Base-by-base conservation (phyloP, 2,113 vertebrate genomes). In the Sebastes fasciatus region DNA sequence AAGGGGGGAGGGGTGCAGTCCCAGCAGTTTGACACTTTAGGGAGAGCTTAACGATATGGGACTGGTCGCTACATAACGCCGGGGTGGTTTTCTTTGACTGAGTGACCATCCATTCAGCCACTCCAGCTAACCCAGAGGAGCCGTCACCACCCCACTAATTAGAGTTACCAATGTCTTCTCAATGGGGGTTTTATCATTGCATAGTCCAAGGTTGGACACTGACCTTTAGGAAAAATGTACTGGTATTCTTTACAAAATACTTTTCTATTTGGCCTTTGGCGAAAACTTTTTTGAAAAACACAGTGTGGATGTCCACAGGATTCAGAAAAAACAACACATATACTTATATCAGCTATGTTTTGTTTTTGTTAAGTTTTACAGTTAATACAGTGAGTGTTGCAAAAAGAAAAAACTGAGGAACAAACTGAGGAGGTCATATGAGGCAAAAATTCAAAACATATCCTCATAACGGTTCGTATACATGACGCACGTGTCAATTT, bases 31-130 rank as follows among this genome's bases (percentile, higher is more conserved):
- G 91, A 93, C 87, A 93, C 90, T 92, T 93, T 92, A 63, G 88
- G 87, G 89, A 90, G 84, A 90, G 96, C 95, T 95, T 96, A 97
- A 96, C 95, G 91, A 97, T 95, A 96, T 94, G 94, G 96, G 96
- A 96, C 95, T 94, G 96, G 95, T 95, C 91, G 96, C 85, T 75
- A 95, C 95, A 96, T 95, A 96, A 96, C 95, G 96, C 95, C 94
- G 95, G 81, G 85, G 72, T 96, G 96, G 96, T 96, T 96, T 96
- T 94, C 95, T 95, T 94, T 95, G 86, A 92, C 93, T 93, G 95
- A 95, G 94, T 95, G 96, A 96, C 95, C 96, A 95, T 96, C 95
- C 96, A 95, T 96, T 96, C 95, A 97, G 95, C 94, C 95, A 95
- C 64, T 81, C 63, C 43, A 68, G 80, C 79, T 46, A 87, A 88